Percentiles rank a stretch among this genome's conserved stretches.
Evolutionary conservation across 2,888 invertebrate genomes (phyloP).

Genomic region (Leptogaster cylindrica): DNA sequence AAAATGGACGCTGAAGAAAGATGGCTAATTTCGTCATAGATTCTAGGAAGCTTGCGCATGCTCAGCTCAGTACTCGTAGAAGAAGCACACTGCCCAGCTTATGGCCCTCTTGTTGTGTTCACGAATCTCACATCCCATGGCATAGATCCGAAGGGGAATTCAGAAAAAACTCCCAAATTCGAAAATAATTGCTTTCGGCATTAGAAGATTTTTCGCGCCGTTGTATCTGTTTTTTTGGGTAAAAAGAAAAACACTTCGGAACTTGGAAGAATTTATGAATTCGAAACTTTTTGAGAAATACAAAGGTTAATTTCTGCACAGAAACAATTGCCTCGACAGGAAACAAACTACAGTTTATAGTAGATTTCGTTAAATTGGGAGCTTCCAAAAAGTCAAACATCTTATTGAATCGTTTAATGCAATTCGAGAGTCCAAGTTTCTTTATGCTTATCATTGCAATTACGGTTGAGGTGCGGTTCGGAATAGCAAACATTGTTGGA

Average conservation of each 20-base stretch:
- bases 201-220: slow-evolving; percentile 9
- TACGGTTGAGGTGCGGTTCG: too few species aligned
- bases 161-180: slow-evolving; percentile 43
- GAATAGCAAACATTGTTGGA: too few species aligned
- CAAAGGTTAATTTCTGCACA: too few species aligned
- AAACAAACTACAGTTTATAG: too few species aligned
- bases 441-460: too few species aligned
- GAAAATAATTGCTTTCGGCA: slow-evolving; percentile 45
- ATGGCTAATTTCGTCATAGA: slow-evolving; percentile 23
- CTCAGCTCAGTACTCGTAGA: not conserved
- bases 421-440: too few species aligned
- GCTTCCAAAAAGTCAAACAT: too few species aligned
- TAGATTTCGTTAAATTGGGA: too few species aligned
- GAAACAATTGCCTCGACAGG: too few species aligned
- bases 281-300: too few species aligned
- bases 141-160: not conserved
- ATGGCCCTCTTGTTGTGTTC: not conserved
- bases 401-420: too few species aligned
- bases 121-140: not conserved
- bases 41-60: slow-evolving; percentile 24
- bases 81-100: not conserved
- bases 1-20: not conserved
- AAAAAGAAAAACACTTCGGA: not conserved
- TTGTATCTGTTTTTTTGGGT: not conserved
- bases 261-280: not conserved